These are phyloP conservation scores for Zaprionus davidi DNA, from an alignment of 1,140 invertebrate genomes.

Conservation along the genomic window DNA sequence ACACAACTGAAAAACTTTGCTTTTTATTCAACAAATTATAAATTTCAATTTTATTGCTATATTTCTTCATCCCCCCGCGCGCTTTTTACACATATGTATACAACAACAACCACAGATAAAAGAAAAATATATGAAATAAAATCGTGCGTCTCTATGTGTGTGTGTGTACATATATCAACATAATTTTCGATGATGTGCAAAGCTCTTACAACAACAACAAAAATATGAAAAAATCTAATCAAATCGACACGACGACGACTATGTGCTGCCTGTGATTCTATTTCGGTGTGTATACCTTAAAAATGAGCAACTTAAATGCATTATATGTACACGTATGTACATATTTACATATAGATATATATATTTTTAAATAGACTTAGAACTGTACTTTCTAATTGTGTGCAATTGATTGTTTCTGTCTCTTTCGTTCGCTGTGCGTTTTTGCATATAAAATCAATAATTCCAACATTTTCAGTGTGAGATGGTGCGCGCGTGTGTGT, in stretches of 20 bases:
- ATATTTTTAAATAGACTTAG: constrained; percentile 50
- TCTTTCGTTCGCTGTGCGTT: constrained; percentile 49
- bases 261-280: constrained; percentile 80
- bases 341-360: constrained; percentile 7
- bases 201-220: constrained; percentile 54
- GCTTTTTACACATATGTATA: constrained; percentile 45
- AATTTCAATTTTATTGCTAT: constrained; percentile 80
- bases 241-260: constrained; percentile 74
- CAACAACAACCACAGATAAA: constrained; percentile 19
- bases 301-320: constrained; percentile 53
- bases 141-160: constrained; percentile 52
- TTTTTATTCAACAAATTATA: constrained; percentile 60
- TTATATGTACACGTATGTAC: constrained; percentile 25
- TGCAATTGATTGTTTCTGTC: constrained; percentile 39
- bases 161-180: constrained; percentile 49
- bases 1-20: constrained; percentile 63
- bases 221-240: constrained; percentile 62
- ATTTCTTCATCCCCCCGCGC: constrained; percentile 47
- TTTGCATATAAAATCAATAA: constrained; percentile 25
- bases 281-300: constrained; percentile 75
- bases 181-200: constrained; percentile 59
- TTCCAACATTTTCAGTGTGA: constrained; percentile 4
- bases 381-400: constrained; percentile 78
- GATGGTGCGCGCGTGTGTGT: constrained; percentile 14
- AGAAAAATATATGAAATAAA: constrained; percentile 10